phyloP scores from a whole-genome alignment of 2,888 invertebrate genomes.

The Fragum sueziense region DNA sequence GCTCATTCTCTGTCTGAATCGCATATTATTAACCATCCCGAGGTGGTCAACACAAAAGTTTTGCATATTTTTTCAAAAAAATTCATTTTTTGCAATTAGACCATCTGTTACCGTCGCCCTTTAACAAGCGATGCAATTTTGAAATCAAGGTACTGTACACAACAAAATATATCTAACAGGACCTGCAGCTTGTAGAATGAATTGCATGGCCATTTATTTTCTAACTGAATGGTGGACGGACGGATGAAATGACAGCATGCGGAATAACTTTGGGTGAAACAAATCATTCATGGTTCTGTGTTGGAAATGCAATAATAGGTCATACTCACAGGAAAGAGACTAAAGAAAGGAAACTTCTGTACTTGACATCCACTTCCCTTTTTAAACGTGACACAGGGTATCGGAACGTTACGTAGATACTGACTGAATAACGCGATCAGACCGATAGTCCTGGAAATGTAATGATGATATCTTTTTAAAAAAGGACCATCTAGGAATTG shows the following conservation, averaged over 20 bases:
- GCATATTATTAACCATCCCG: no score
- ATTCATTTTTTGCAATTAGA: no score
- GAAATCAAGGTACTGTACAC: neutral
- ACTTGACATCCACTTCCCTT: conserved; percentile 2
- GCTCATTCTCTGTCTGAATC: no score
- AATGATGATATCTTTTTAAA: no score
- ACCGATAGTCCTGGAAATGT: conserved; percentile 38
- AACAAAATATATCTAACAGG: neutral
- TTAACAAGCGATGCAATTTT: no score
- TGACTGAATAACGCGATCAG: conserved; percentile 90
- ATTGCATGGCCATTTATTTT: neutral
- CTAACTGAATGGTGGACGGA: neutral
- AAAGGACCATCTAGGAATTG: no score
- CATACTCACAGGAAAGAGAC: conserved; percentile 24
- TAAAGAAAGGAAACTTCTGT: conserved; percentile 14
- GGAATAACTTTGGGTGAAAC: neutral
- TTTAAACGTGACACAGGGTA: conserved; percentile 67
- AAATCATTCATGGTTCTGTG: neutral
- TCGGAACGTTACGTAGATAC: conserved; percentile 84
- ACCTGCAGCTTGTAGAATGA: neutral
- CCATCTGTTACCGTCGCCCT: no score
- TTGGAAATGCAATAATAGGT: neutral
- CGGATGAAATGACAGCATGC: neutral
- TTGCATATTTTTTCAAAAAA: no score
- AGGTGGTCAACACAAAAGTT: no score